Percentiles rank a stretch among this genome's conserved stretches.
Evolutionary conservation across 2,888 invertebrate species (phyloP).

Genomic region (Stenoptilia bipunctidactyla): DNA sequence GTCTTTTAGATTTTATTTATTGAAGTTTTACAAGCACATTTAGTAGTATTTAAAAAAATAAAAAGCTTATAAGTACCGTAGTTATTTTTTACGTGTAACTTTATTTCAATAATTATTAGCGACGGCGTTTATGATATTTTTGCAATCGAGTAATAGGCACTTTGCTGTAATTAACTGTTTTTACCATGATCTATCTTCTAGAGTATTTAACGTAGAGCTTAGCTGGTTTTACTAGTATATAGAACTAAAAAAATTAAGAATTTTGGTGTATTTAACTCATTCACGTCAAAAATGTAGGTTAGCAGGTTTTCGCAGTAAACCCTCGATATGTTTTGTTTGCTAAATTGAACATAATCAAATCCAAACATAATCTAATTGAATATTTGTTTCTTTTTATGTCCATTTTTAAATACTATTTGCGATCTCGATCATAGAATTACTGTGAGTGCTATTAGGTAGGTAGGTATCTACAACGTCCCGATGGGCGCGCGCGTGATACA

Average conservation of each 20-base stretch:
- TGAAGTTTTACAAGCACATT: no score
- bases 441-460: no score
- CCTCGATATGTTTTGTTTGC: slow-evolving; percentile 6
- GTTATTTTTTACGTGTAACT: not conserved
- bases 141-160: not conserved
- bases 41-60: no score
- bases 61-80: no score
- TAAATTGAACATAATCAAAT: no score
- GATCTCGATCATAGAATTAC: no score
- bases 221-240: not conserved
- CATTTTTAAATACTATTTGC: no score
- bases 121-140: not conserved
- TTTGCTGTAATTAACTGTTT: not conserved
- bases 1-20: no score
- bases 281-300: not conserved
- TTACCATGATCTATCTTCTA: not conserved
- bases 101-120: not conserved
- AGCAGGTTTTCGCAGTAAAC: slow-evolving; percentile 1
- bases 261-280: not conserved
- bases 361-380: no score
- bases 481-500: no score
- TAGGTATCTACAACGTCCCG: no score
- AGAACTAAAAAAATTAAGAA: slow-evolving; percentile 3
- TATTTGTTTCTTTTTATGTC: no score
- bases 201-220: not conserved